Percentiles rank a stretch among this genome's conserved stretches.
phyloP scores from a whole-genome alignment of 2,797 vertebrate genomes.

The Poecilia velifera region DNA sequence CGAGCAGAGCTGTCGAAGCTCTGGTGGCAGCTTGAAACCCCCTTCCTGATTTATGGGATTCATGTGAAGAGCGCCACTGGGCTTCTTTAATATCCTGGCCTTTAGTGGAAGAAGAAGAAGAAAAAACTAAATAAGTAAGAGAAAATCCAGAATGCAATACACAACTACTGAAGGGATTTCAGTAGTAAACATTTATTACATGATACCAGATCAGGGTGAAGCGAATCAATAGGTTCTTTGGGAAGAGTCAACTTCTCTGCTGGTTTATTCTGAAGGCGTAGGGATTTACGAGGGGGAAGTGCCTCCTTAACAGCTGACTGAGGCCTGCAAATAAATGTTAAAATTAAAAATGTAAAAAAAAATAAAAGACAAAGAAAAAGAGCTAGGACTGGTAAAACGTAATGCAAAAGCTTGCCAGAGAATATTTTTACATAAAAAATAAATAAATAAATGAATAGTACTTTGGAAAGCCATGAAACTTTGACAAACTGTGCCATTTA shows the following conservation, averaged over 20 bases:
- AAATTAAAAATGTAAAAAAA: neutral
- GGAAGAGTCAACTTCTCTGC: constrained; percentile 39
- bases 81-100: constrained; percentile 38
- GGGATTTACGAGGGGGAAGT: constrained; percentile 82
- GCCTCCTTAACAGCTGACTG: constrained; percentile 63
- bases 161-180: neutral
- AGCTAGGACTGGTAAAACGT: neutral
- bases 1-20: constrained; percentile 79
- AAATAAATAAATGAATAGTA: neutral
- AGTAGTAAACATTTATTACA: rapidly evolving
- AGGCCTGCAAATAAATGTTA: constrained; percentile 37
- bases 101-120: constrained; percentile 12
- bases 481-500: neutral
- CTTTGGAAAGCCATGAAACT: neutral
- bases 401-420: neutral
- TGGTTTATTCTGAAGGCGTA: constrained; percentile 82
- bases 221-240: neutral
- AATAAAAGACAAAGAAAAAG: neutral
- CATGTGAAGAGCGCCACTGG: constrained; percentile 84
- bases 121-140: constrained; percentile 10
- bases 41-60: constrained; percentile 71
- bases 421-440: neutral
- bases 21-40: constrained; percentile 56
- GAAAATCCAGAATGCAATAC: neutral
- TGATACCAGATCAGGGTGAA: constrained; percentile 14